Evolutionary conservation across 2,888 invertebrate species (phyloP).

Genomic region (Coremacera marginata): DNA sequence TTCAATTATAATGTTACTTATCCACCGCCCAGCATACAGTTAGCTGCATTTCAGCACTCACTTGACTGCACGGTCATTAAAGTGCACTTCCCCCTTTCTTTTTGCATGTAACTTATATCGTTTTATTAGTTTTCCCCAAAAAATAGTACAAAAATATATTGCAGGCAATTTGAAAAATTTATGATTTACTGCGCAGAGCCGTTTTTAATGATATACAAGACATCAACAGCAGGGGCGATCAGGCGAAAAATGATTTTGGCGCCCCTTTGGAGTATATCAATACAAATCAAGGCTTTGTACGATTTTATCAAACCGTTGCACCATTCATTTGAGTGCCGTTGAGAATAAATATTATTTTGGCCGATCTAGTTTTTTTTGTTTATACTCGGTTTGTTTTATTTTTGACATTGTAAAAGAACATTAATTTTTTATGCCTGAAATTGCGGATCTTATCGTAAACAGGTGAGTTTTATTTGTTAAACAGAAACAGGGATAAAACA

Average conservation of each 20-base stretch:
- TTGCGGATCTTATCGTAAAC: too few relatives aligned
- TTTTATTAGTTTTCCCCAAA: not conserved
- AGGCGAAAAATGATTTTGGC: not conserved
- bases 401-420: too few relatives aligned
- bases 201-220: not conserved
- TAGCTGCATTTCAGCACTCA: not conserved
- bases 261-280: not conserved
- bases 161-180: not conserved
- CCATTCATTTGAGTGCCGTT: too few relatives aligned
- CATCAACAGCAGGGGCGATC: too few relatives aligned
- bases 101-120: not conserved
- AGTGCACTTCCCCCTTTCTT: not conserved
- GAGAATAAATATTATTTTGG: too few relatives aligned
- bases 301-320: too few relatives aligned
- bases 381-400: too few relatives aligned
- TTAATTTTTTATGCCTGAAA: too few relatives aligned
- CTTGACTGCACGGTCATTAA: not conserved
- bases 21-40: not conserved
- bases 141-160: not conserved
- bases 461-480: too few relatives aligned
- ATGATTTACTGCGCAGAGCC: not conserved
- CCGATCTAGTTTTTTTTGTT: too few relatives aligned
- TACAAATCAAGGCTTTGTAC: too few relatives aligned
- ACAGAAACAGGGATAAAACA: too few relatives aligned
- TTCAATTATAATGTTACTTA: constrained; percentile 6